Conservation (phyloP, 2,797 vertebrate genomes). For the Diplodus puntazzo region DNA sequence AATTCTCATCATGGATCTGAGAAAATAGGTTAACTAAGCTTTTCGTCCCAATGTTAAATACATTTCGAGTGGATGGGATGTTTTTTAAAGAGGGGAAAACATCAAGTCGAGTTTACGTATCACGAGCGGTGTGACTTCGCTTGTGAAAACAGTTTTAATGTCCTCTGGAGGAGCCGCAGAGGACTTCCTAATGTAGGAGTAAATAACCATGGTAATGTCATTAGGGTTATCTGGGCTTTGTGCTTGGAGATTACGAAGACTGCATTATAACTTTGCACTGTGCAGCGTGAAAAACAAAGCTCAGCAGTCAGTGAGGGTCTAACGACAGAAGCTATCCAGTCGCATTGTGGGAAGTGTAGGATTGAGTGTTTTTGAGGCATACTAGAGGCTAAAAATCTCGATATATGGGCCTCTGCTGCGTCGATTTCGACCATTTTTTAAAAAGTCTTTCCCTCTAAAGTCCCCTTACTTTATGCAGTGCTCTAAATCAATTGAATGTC, state of each 20-base stretch:
- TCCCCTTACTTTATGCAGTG: neutral
- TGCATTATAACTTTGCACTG: neutral
- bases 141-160: neutral
- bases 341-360: neutral
- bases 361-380: neutral
- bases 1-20: slow-evolving; percentile 11
- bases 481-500: neutral
- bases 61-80: slow-evolving; percentile 1
- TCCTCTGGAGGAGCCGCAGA: neutral
- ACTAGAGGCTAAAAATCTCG: neutral
- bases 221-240: neutral
- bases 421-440: neutral
- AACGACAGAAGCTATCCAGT: neutral
- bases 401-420: neutral
- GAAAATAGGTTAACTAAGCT: slow-evolving; percentile 20
- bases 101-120: neutral
- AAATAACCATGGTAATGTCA: slow-evolving; percentile 5
- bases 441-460: neutral
- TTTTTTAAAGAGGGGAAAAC: neutral
- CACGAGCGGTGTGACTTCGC: neutral
- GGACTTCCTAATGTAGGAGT: neutral
- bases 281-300: neutral
- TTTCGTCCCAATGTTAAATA: slow-evolving; percentile 9
- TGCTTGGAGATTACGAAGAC: neutral
- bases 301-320: neutral